These are phyloP conservation scores for Echinometra lucunter DNA, from an alignment of 53 echinoderm and acorn worm species.

Conservation along the genomic window DNA sequence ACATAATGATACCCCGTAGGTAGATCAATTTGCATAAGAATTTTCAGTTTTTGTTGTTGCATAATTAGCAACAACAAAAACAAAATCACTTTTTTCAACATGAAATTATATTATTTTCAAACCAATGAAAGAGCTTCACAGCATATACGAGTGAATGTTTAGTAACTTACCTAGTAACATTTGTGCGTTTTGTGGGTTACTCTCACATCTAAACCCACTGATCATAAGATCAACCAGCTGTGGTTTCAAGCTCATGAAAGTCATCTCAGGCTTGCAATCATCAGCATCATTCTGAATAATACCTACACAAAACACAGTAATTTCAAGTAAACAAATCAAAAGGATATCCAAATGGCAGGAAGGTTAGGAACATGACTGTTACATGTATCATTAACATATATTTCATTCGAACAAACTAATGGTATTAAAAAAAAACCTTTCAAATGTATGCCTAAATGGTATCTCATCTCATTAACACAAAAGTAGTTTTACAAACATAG, in stretches of 20 bases:
- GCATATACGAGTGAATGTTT: not conserved
- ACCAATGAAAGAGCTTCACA: not conserved
- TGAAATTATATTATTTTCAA: not conserved
- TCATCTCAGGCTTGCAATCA: conserved; percentile 73
- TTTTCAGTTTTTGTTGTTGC: too few species aligned
- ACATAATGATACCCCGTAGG: not conserved
- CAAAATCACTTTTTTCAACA: not conserved
- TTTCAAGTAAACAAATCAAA: not conserved
- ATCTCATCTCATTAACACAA: too few species aligned
- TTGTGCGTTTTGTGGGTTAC: conserved; percentile 92
- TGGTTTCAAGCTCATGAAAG: conserved; percentile 89
- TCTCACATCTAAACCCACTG: conserved; percentile 92
- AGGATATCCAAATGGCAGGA: not conserved
- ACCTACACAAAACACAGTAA: conserved; percentile 2
- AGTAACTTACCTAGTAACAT: conserved; percentile 92
- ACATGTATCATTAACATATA: too few species aligned
- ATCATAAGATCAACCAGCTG: conserved; percentile 99
- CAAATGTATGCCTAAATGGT: too few species aligned
- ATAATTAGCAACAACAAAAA: not conserved
- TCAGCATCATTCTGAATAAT: conserved; percentile 57
- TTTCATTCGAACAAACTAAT: too few species aligned
- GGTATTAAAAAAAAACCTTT: too few species aligned
- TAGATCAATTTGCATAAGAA: not conserved
- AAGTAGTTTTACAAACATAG: too few species aligned
- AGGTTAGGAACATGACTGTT: not conserved